Conservation (phyloP, 2,113 vertebrate species). For the Atrichornis clamosus region DNA sequence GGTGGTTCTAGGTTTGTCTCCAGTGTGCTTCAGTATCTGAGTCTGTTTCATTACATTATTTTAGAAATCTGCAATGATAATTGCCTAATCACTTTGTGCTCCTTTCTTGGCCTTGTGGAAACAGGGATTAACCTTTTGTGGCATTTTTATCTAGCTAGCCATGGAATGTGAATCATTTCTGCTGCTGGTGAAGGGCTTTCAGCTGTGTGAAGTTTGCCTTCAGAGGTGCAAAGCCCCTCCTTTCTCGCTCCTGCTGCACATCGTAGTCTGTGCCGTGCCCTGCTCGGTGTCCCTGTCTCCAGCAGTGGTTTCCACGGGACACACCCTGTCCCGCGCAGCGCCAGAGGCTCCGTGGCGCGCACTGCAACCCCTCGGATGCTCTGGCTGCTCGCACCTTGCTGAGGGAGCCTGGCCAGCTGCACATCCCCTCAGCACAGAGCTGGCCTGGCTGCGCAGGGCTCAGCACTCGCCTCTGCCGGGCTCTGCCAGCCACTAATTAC, state of each 20-base stretch:
- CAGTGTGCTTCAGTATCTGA: neutral
- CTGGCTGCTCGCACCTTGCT: neutral
- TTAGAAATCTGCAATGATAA: neutral
- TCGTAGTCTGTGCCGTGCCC: accelerated
- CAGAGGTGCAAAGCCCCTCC: neutral
- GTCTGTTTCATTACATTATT: neutral
- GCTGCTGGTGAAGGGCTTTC: neutral
- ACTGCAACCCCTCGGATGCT: neutral
- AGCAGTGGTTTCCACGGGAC: neutral
- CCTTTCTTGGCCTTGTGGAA: neutral
- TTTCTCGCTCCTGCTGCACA: neutral
- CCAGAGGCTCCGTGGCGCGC: accelerated
- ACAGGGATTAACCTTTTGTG: neutral
- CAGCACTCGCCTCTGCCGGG: neutral
- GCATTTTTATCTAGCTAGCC: neutral
- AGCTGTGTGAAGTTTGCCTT: neutral
- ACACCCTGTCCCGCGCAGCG: accelerated
- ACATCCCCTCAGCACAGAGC: neutral
- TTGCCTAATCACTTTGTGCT: neutral
- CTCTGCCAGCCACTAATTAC: neutral
- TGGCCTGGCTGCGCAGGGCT: neutral
- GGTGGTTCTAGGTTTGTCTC: neutral
- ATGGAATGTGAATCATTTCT: neutral
- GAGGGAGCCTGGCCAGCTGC: accelerated
- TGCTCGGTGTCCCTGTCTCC: neutral